Evolutionary conservation across 2,888 invertebrate genomes (phyloP).

Genomic region (Andrena camellia): DNA sequence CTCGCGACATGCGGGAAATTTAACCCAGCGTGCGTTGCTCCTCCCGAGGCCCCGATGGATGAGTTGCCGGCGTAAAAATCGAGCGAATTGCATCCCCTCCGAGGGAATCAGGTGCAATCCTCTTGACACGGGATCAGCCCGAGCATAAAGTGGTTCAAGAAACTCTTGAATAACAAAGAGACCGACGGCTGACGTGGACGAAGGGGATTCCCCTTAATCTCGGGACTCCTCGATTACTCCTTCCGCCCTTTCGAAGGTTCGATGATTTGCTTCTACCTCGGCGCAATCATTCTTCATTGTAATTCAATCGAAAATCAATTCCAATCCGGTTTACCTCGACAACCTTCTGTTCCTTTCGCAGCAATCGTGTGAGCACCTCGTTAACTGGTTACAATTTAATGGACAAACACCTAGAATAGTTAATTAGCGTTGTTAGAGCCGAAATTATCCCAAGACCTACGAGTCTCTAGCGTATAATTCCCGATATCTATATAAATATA

Average conservation of each 20-base stretch:
- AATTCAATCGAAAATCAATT: slow-evolving; percentile 30
- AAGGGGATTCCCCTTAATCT: slow-evolving; percentile 50
- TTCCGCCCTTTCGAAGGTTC: slow-evolving; percentile 32
- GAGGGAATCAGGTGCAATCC: slow-evolving; percentile 67
- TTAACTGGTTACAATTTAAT: background rate
- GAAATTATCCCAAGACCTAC: slow-evolving; percentile 12
- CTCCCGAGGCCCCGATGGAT: background rate
- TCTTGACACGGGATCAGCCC: slow-evolving; percentile 66
- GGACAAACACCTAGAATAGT: slow-evolving; percentile 3
- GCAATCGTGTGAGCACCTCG: background rate
- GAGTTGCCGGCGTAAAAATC: slow-evolving; percentile 33
- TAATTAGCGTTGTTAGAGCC: background rate
- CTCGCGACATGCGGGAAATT: background rate
- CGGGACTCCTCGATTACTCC: slow-evolving; percentile 46
- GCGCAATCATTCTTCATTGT: slow-evolving; percentile 25
- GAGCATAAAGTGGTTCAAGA: slow-evolving; percentile 57
- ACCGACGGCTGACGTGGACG: slow-evolving; percentile 41
- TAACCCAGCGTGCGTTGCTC: background rate
- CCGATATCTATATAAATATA: slow-evolving; percentile 1
- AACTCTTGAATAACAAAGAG: slow-evolving; percentile 69
- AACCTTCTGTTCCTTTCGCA: background rate
- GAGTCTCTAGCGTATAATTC: slow-evolving; percentile 23
- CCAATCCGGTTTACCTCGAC: background rate
- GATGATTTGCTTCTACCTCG: slow-evolving; percentile 11
- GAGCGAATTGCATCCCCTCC: slow-evolving; percentile 40